Conservation (phyloP, 2,113 vertebrate species). For the Ascaphus truei region DNA sequence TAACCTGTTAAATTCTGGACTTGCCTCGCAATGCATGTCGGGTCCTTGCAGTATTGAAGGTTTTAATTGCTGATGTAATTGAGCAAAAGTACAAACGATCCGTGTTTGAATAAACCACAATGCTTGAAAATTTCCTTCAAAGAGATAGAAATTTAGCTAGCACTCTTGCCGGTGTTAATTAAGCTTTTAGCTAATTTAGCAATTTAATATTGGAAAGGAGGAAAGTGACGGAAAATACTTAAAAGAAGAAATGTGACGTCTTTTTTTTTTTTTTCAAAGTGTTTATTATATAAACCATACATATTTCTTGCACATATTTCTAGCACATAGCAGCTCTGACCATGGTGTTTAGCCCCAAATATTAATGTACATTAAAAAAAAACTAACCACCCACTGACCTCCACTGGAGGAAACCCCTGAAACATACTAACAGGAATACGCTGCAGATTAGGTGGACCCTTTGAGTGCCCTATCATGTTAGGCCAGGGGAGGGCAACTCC, state of each 20-base stretch:
- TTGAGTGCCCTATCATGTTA: no score
- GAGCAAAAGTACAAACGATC: constrained; percentile 53
- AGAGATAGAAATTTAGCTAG: constrained; percentile 49
- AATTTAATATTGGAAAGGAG: constrained; percentile 50
- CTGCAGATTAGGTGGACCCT: no score
- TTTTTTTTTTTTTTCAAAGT: not conserved
- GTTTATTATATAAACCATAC: not conserved
- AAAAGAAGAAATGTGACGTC: not conserved
- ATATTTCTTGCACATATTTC: no score
- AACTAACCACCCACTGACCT: no score
- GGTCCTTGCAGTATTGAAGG: not conserved
- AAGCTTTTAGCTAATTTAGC: constrained; percentile 53
- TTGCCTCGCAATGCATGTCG: not conserved
- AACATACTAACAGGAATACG: no score
- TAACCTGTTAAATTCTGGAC: constrained; percentile 13
- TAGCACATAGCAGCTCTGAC: no score
- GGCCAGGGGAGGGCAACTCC: no score
- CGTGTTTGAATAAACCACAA: constrained; percentile 50
- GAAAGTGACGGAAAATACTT: constrained; percentile 47
- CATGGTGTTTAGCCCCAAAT: no score
- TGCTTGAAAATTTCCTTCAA: constrained; percentile 52
- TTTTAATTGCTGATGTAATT: constrained; percentile 40
- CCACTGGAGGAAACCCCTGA: no score
- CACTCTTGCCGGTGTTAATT: constrained; percentile 55
- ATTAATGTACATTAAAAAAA: no score